Conservation (phyloP, 2,797 vertebrate species). For the Anomalospiza imberbis region DNA sequence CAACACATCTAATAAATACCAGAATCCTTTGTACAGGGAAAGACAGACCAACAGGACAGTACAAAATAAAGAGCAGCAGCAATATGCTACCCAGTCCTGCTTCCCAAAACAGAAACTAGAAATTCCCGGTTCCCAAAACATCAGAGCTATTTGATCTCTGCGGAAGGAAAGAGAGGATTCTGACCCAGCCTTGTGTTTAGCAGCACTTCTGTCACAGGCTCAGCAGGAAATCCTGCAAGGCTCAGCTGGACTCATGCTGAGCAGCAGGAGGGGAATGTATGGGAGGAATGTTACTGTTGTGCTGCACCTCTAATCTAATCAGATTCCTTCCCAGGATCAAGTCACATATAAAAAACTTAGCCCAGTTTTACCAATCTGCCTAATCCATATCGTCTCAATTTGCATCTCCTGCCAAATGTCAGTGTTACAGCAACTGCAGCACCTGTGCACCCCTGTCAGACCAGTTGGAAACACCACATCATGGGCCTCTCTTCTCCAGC, state of each 20-base stretch:
- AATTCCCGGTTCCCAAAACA: background rate
- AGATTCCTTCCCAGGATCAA: background rate
- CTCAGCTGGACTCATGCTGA: background rate
- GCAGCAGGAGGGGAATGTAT: background rate
- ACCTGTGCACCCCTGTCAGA: background rate
- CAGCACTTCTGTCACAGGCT: background rate
- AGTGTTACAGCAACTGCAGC: background rate
- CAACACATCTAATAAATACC: background rate
- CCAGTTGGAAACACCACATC: background rate
- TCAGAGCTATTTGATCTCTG: background rate
- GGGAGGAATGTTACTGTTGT: background rate
- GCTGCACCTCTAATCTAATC: background rate
- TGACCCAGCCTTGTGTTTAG: background rate
- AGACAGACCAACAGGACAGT: background rate
- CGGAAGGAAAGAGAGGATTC: background rate
- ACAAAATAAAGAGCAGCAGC: background rate
- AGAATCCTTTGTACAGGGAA: background rate
- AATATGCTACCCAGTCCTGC: background rate
- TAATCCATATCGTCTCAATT: background rate
- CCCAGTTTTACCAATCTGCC: background rate
- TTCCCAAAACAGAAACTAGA: background rate
- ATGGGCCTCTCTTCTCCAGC: fast-evolving
- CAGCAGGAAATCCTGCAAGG: background rate
- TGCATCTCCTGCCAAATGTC: background rate
- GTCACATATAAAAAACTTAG: background rate